These are phyloP conservation scores for Beris morrisii DNA, from an alignment of 2,888 invertebrate genomes.

Conservation along the genomic window DNA sequence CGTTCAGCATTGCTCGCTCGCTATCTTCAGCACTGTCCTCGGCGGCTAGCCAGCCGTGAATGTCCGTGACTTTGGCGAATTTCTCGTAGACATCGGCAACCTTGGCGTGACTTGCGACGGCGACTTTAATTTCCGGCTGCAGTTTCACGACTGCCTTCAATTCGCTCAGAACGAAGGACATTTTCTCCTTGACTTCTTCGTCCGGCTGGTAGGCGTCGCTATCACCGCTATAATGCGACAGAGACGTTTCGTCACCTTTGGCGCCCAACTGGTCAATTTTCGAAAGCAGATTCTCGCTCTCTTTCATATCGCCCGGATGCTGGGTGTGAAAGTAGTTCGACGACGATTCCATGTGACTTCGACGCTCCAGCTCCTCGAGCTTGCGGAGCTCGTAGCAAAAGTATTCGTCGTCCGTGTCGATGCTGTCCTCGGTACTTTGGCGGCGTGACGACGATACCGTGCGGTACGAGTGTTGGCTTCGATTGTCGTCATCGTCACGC, in stretches of 20 bases:
- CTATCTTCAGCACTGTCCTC: constrained; percentile 37
- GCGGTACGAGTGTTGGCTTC: constrained; percentile 84
- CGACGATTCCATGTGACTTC: constrained; percentile 64
- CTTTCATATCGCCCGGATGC: not conserved
- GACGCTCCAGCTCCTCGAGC: constrained; percentile 82
- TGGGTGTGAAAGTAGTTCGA: constrained; percentile 19
- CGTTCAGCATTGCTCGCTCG: constrained; percentile 39
- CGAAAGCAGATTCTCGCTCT: constrained; percentile 46
- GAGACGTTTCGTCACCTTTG: constrained; percentile 59
- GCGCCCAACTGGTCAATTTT: constrained; percentile 61
- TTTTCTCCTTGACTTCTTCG: constrained; percentile 73
- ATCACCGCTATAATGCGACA: constrained; percentile 43
- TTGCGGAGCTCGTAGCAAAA: constrained; percentile 87
- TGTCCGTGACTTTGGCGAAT: constrained; percentile 48
- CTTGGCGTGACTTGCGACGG: constrained; percentile 36
- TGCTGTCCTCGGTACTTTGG: constrained; percentile 90
- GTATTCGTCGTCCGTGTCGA: constrained; percentile 92
- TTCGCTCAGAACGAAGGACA: constrained; percentile 78
- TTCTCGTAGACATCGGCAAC: constrained; percentile 45
- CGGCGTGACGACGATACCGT: constrained; percentile 85
- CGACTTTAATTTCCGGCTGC: constrained; percentile 49
- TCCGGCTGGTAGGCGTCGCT: constrained; percentile 63
- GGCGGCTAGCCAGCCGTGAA: constrained; percentile 52
- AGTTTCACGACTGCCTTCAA: constrained; percentile 68
- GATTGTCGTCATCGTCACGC: constrained; percentile 79